phyloP scores from a whole-genome alignment of 2,888 invertebrate genomes.

The Apocheima hispidaria region DNA sequence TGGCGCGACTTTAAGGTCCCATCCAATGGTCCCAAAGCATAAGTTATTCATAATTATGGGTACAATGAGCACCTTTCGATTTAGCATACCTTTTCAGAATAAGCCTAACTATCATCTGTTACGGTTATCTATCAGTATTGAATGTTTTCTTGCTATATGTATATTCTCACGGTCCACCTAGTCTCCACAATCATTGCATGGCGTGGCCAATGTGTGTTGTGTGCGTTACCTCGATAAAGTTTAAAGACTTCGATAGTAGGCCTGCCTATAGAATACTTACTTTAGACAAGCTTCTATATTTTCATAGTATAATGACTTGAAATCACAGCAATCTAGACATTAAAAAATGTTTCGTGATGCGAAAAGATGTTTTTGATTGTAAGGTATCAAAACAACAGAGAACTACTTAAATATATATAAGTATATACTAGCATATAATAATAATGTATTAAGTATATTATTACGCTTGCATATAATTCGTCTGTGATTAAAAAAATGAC shows the following conservation, averaged over 20 bases:
- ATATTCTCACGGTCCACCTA: slow-evolving; percentile 22
- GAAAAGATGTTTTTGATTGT: neutral
- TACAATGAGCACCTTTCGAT: neutral
- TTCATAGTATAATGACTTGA: too few relatives aligned
- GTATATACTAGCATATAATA: too few relatives aligned
- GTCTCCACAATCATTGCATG: slow-evolving; percentile 29
- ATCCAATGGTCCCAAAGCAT: too few relatives aligned
- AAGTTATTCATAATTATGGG: neutral
- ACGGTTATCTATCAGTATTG: neutral
- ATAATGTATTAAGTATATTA: too few relatives aligned
- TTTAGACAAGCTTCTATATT: slow-evolving; percentile 15
- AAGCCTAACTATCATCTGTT: neutral
- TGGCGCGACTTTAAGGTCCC: too few relatives aligned
- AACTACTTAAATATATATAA: too few relatives aligned
- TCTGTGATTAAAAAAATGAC: too few relatives aligned
- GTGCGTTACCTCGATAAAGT: slow-evolving; percentile 23
- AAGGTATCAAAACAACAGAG: too few relatives aligned
- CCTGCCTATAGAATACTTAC: neutral
- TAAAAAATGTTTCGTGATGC: neutral
- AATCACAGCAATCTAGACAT: too few relatives aligned
- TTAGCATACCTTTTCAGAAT: neutral
- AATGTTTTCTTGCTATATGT: neutral
- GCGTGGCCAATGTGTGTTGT: slow-evolving; percentile 16
- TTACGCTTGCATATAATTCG: too few relatives aligned
- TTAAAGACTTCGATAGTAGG: slow-evolving; percentile 9